These are phyloP conservation scores for Lota lota DNA, from an alignment of 2,113 vertebrate genomes.

Conservation along the genomic window DNA sequence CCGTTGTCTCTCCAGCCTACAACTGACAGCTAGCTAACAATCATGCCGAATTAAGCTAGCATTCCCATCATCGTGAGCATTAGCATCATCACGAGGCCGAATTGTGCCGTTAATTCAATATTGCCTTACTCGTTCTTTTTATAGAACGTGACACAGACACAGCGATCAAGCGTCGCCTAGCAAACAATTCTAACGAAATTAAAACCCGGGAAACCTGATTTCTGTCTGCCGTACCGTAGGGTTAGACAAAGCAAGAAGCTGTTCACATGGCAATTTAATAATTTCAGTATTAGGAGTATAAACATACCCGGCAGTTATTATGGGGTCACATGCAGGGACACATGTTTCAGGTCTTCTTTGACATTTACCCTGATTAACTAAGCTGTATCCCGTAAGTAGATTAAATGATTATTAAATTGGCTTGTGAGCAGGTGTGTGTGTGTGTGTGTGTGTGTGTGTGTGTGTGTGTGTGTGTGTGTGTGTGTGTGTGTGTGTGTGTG, in stretches of 20 bases:
- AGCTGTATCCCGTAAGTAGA: not conserved
- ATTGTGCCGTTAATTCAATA: conserved; percentile 61
- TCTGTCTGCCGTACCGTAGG: not conserved
- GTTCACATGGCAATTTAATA: not conserved
- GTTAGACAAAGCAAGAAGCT: not conserved
- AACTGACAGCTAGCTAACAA: conserved; percentile 11
- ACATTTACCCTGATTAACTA: not conserved
- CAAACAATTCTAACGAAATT: not conserved
- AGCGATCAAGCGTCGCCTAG: conserved; percentile 9
- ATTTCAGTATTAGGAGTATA: not conserved
- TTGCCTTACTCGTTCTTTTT: conserved; percentile 53
- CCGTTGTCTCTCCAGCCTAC: conserved; percentile 24
- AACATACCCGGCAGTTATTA: not conserved
- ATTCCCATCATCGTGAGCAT: conserved; percentile 38
- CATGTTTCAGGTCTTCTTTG: not conserved
- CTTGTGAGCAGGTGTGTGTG: not conserved
- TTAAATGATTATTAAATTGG: not conserved
- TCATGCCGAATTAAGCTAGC: conserved; percentile 47
- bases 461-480: too few species aligned
- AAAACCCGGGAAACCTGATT: conserved; percentile 1
- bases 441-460: not conserved
- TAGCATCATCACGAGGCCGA: conserved; percentile 49
- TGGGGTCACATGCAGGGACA: not conserved
- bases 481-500: too few species aligned
- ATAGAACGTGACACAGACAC: conserved; percentile 53